Evolutionary conservation across 1,140 invertebrate genomes (phyloP), one percentile per base, ranked within the genome.

Genomic region (Drosophila quadrilineata): DNA sequence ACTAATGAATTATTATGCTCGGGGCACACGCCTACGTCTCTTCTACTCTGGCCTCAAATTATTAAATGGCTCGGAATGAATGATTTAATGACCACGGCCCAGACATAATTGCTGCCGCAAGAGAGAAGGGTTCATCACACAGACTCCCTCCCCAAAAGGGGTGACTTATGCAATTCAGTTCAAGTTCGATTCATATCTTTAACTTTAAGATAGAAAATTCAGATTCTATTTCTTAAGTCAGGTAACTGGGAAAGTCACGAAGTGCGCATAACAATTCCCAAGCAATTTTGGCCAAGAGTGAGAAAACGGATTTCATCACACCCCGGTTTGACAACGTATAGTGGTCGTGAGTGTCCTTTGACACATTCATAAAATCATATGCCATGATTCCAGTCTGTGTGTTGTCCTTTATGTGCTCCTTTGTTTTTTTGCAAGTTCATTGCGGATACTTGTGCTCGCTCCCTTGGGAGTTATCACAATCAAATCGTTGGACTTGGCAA

Each of bases 31-130:
- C 76, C 63, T 35, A 38, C 24, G 22, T 28, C 10, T 33, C 9
- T 3, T 10, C 22, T 36, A 21, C 40, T 35, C 22, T 24, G 19
- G 75, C 69, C n/a, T 40, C 69, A 79, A 87, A 87, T 87, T 87
- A 87, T 87, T 87, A 84, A 87, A 87, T 87, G 84, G 74, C 67
- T 65, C 67, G 84, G 77, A 87, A 87, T 87, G 77, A 87, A 87
- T 87, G 84, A 87, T 87, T 87, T 87, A 87, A 87, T 87, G 84
- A 87, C 84, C 64, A 46, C 45, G 59, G 31, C 49, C 26, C 26
- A 58, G 54, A 45, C 68, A 68, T 85, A 84, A 84, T 85, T 85
- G 66, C 70, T 49, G 77, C 77, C 67, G 31, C 22, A 22, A 26
- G 40, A 33, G 43, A 26, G 71, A 79, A 79, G 79, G 75, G 79